phyloP scores from a whole-genome alignment of 2,888 invertebrate species.

The Creontiades dilutus region DNA sequence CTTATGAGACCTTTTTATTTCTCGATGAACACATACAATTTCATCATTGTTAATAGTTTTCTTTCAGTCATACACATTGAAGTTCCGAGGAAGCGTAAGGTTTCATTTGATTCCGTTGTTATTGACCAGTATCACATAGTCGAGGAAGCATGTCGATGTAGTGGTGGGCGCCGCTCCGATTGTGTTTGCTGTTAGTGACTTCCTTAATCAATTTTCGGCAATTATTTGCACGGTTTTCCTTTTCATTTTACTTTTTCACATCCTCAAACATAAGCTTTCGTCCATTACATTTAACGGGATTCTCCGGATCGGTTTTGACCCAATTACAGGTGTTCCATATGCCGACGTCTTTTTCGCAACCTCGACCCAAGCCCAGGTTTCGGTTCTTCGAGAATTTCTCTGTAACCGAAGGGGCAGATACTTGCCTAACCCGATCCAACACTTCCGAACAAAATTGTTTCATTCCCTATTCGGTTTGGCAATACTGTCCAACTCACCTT shows the following conservation, averaged over 20 bases:
- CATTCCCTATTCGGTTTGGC: neutral
- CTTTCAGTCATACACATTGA: neutral
- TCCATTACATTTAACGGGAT: neutral
- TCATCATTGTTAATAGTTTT: neutral
- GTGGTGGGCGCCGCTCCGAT: constrained; percentile 25
- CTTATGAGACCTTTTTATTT: too few relatives aligned
- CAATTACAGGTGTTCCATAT: constrained; percentile 61
- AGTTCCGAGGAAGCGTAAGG: neutral
- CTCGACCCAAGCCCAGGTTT: constrained; percentile 25
- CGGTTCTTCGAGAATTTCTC: constrained; percentile 29
- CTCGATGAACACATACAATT: too few relatives aligned
- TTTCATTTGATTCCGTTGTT: constrained; percentile 24
- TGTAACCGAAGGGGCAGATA: neutral
- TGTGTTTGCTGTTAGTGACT: constrained; percentile 1
- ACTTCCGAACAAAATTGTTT: neutral
- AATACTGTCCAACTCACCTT: neutral
- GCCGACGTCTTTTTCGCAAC: constrained; percentile 61
- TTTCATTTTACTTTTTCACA: neutral
- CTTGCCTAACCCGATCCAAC: neutral
- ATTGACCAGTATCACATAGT: constrained; percentile 41
- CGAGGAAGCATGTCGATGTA: constrained; percentile 17
- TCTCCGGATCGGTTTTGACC: neutral
- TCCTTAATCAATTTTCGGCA: neutral
- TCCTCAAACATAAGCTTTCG: neutral
- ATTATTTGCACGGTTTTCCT: neutral